phyloP scores from a whole-genome alignment of 23 tunicate species.

The Phallusia fumigata region DNA sequence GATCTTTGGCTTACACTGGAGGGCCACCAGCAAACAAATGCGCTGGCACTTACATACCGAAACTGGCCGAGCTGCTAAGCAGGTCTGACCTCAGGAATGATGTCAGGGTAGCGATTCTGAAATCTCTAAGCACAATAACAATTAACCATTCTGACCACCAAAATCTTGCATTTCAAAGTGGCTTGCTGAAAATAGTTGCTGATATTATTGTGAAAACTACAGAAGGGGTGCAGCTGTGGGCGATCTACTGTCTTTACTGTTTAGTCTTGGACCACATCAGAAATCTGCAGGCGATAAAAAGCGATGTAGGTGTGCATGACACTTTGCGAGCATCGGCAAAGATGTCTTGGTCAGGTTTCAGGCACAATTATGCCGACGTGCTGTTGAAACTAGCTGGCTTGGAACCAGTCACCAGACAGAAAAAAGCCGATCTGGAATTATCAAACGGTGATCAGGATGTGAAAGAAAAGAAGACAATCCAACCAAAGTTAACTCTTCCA shows the following conservation, averaged over 20 bases:
- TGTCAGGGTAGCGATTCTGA: constrained; percentile 50
- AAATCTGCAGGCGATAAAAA: constrained; percentile 41
- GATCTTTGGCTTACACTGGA: constrained; percentile 61
- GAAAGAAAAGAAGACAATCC: neutral
- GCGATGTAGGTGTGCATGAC: constrained; percentile 1
- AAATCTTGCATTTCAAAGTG: constrained; percentile 47
- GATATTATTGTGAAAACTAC: constrained; percentile 22
- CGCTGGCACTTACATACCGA: constrained; percentile 64
- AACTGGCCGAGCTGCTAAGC: constrained; percentile 49
- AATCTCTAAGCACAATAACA: constrained; percentile 46
- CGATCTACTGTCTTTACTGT: constrained; percentile 69
- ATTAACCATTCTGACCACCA: constrained; percentile 67
- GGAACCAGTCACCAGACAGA: constrained; percentile 17
- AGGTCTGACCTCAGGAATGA: constrained; percentile 40
- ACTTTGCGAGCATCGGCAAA: constrained; percentile 19
- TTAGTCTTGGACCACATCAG: constrained; percentile 68
- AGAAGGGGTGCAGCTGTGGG: constrained; percentile 58
- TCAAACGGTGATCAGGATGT: neutral
- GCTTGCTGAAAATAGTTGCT: constrained; percentile 25
- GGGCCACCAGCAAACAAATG: constrained; percentile 78
- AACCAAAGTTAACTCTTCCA: neutral
- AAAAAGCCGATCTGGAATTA: too few relatives aligned
- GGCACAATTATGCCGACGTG: constrained; percentile 54
- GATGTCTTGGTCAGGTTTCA: constrained; percentile 41
- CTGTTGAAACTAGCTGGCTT: constrained; percentile 51